A percentile compares a stretch with the other conserved stretches of the same genome.
These are phyloP conservation scores for Manis javanica DNA, from an alignment of 2,797 vertebrate genomes.

Conservation along the genomic window DNA sequence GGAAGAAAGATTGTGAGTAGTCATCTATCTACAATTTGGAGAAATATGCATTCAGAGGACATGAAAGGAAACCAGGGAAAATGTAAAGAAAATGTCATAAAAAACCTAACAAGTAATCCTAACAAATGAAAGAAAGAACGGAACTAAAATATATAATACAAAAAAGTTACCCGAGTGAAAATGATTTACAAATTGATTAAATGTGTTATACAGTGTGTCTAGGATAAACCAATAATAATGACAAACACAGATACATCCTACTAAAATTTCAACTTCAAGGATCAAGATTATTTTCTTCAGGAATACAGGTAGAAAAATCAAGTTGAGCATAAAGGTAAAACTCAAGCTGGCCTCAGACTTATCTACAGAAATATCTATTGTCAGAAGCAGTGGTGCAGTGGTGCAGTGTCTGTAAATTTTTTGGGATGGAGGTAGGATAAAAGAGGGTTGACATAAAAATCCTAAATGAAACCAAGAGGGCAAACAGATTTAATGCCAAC, in stretches of 20 bases:
- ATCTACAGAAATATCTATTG: background rate
- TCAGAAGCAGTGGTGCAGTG: background rate
- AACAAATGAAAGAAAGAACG: background rate
- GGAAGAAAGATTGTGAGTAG: background rate
- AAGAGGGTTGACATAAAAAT: background rate
- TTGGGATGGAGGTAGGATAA: background rate
- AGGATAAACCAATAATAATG: background rate
- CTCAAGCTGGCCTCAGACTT: background rate
- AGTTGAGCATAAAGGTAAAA: background rate
- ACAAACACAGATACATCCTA: background rate
- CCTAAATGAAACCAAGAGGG: background rate
- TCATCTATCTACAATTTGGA: background rate
- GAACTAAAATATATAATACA: background rate
- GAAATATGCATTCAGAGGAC: background rate
- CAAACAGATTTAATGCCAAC: background rate
- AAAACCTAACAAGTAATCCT: background rate
- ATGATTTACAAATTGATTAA: background rate
- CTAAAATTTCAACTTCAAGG: background rate
- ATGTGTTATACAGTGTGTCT: background rate
- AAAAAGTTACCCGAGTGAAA: background rate
- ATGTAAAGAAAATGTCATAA: background rate
- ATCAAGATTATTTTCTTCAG: background rate
- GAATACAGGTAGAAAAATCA: background rate
- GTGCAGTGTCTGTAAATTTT: background rate
- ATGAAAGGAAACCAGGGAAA: background rate